Base-by-base conservation (phyloP, 2,797 vertebrate species). In the Bufotes viridis region DNA sequence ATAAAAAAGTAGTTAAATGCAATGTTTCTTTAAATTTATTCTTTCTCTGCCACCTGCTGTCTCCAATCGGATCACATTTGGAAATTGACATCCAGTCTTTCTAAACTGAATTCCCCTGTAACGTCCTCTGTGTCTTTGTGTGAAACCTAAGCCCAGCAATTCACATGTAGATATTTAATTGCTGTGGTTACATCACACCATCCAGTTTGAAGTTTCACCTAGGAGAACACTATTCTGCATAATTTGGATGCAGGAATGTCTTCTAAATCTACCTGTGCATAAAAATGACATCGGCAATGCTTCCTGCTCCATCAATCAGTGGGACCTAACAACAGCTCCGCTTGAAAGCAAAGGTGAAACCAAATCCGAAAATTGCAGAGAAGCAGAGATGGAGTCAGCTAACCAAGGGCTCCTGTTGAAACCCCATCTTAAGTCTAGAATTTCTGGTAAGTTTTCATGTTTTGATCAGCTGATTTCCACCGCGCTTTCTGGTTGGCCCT, bases 291-390 rank as follows among this genome's bases (percentile, higher is more conserved):
- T 93, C 93, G 94, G 93, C 91, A 90, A 90, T 91, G 92, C 94
- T 93, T 94, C 95, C 95, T 92, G 92, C 92, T 92, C 95, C 95
- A 93, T 96, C 96, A 95, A 94, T 95, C 96, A 96, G 94, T 96
- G 96, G 95, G 96, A 96, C 96, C 95, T 94, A 95, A 95, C 88
- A 84, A 87, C 95, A 95, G 94, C 95, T 96, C 94, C 94, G 95
- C 94, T 96, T 97, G 96, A 98, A 99, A 98, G 97, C 97, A 97
- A 96, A 96, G 96, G 96, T 97, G 98, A 99, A 99, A 99, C 90
- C 89, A 94, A 97, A 99, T 97, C 97, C 97, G 97, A 98, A 99
- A 99, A 99, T 99, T 99, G 97, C 97, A 94, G 95, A 94, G 96
- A 95, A 95, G 96, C 93, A 94, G 90, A 94, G 96, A 96, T 97